These are phyloP conservation scores for Apamea monoglypha DNA, from an alignment of 2,888 invertebrate species.

Conservation along the genomic window DNA sequence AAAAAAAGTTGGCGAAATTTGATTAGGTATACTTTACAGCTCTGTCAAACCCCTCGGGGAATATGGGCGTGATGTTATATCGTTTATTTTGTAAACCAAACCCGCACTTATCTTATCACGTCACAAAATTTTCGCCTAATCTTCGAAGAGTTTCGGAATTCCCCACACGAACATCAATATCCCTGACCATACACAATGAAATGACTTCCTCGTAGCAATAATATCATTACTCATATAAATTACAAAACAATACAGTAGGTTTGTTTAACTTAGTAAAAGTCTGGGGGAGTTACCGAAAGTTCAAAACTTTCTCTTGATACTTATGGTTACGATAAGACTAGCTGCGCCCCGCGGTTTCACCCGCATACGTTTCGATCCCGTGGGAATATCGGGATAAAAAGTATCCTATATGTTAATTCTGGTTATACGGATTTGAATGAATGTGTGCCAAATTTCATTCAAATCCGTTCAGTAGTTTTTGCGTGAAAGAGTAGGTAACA, in stretches of 20 bases:
- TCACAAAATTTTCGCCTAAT: too few species aligned
- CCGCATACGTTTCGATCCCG: too few species aligned
- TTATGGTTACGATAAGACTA: neutral
- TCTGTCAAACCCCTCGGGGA: neutral
- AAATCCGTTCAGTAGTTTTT: too few species aligned
- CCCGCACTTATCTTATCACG: neutral
- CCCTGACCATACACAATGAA: neutral
- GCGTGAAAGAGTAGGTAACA: too few species aligned
- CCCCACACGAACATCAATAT: too few species aligned
- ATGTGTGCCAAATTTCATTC: too few species aligned
- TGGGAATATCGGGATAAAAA: too few species aligned
- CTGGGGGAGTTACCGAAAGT: constrained; percentile 14
- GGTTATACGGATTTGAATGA: too few species aligned
- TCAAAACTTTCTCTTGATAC: constrained; percentile 20
- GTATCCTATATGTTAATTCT: too few species aligned
- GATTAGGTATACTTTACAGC: neutral
- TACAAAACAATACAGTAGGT: neutral
- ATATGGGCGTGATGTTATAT: neutral
- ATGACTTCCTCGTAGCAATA: neutral
- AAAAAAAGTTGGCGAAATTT: too few species aligned
- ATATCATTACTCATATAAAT: neutral
- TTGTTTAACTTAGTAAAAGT: neutral
- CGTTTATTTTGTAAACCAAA: neutral
- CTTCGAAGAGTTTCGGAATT: neutral
- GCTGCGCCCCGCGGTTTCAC: too few species aligned